A percentile compares a stretch with the other conserved stretches of the same genome.
Conservation (phyloP, 2,797 vertebrate species). For the Pelobates cultripes region DNA sequence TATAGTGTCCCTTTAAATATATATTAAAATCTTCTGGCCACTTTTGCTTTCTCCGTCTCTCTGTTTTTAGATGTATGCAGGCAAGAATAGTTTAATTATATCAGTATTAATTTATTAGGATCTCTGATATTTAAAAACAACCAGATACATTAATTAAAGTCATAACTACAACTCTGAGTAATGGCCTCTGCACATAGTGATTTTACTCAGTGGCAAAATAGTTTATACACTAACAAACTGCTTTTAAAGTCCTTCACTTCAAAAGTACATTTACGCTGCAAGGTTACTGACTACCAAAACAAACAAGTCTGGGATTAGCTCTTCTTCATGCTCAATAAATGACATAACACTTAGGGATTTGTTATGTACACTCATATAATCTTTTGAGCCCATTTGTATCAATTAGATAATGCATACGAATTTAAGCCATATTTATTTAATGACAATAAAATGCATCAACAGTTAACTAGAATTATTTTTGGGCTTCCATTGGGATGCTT, state of each 20-base stretch:
- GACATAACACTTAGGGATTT: conserved; percentile 8
- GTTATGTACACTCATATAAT: background rate
- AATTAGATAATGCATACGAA: background rate
- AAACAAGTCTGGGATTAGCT: conserved; percentile 21
- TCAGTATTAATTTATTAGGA: too few relatives aligned
- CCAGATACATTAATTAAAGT: too few relatives aligned
- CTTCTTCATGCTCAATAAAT: background rate
- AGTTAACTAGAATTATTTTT: background rate
- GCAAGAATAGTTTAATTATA: too few relatives aligned
- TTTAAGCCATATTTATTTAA: conserved; percentile 17
- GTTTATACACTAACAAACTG: background rate
- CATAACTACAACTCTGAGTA: too few relatives aligned
- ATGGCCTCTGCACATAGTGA: too few relatives aligned
- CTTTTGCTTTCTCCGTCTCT: too few relatives aligned
- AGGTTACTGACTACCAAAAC: conserved; percentile 16
- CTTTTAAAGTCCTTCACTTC: conserved; percentile 16
- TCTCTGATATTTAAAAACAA: too few relatives aligned
- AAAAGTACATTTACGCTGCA: background rate
- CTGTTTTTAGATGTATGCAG: too few relatives aligned
- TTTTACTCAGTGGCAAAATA: background rate
- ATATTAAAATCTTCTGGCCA: too few relatives aligned
- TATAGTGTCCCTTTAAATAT: too few relatives aligned
- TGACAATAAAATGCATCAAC: background rate
- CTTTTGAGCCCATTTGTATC: conserved; percentile 12
- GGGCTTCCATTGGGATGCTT: background rate